Evolutionary conservation across 1,140 invertebrate species (phyloP), one percentile per base, ranked within the genome.

Genomic region (Bombus breviceps): DNA sequence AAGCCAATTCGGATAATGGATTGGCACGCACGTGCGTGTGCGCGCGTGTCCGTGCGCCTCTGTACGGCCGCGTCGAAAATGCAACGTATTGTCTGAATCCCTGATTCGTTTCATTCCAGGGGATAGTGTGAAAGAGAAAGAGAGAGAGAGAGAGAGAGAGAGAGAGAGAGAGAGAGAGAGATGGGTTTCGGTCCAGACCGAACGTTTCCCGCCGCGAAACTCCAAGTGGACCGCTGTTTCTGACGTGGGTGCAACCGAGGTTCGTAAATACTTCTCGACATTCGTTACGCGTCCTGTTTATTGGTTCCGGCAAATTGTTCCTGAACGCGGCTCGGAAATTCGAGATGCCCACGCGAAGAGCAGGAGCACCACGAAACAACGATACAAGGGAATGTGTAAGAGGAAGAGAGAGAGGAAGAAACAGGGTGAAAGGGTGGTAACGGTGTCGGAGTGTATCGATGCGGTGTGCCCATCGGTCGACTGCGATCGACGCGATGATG

Each of bases 1-100:
- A 94, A 95, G 94, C 94, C 94, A 95, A 94, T 95, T 94, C 93
- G 92, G 90, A 93, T 94, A 95, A 95, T 94, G 93, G 94, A 94
- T 94, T 92, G 93, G 92, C 92, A 93, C 91, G 91, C 93, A 93
- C 92, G 92, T 93, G 92, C 87, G 91, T 81, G 80, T 75, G 87
- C 34, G 74, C 32, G 43, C 62, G 71, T 84, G 87, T 88, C 66
- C 25, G 41, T 76, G 82, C 34, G 81, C 64, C 32, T 39, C 32
- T 47, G 59, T 37, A 6, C 22, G 68, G 4, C 25, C 37, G 74
- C 81, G 88, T 85, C 89, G 86, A 90, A 88, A 90, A 64, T 77
- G 89, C 89, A 90, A 90, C 89, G 89, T 84, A 91, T 91, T 91
- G 89, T 91, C 87, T 72, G 85, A 53, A 81, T 85, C 76, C 79